Conservation (phyloP, 2,113 vertebrate genomes). For the Hemicordylus capensis region DNA sequence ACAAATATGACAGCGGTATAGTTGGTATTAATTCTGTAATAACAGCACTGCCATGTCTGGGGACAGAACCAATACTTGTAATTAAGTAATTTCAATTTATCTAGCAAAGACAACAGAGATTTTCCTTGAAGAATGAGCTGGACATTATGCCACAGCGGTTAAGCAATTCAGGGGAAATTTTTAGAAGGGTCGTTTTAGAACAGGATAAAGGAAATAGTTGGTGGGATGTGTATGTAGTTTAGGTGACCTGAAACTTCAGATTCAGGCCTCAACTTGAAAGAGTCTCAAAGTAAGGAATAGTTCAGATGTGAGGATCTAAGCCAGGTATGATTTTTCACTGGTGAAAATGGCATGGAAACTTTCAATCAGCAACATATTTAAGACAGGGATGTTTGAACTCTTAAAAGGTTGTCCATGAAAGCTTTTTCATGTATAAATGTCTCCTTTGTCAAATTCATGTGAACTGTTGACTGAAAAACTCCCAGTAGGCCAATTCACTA, state of each 20-base stretch:
- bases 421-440: not conserved
- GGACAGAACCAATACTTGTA: not conserved
- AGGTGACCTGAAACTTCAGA: not conserved
- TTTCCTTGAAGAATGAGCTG: not conserved
- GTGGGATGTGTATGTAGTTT: not conserved
- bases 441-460: slow-evolving; percentile 1
- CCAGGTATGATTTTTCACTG: not conserved
- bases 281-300: not conserved
- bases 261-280: not conserved
- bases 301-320: not conserved
- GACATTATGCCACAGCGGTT: not conserved
- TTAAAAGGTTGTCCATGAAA: not conserved
- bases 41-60: not conserved
- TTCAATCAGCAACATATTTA: not conserved
- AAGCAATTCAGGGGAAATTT: not conserved
- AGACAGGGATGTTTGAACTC: not conserved
- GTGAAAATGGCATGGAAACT: not conserved
- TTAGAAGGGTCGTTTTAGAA: not conserved
- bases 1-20: not conserved
- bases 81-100: slow-evolving; percentile 7
- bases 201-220: not conserved
- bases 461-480: slow-evolving; percentile 1
- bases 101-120: not conserved
- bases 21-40: not conserved
- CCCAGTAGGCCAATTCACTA: not conserved